phyloP scores from a whole-genome alignment of 2,113 vertebrate species.

The Perca schrenkii region DNA sequence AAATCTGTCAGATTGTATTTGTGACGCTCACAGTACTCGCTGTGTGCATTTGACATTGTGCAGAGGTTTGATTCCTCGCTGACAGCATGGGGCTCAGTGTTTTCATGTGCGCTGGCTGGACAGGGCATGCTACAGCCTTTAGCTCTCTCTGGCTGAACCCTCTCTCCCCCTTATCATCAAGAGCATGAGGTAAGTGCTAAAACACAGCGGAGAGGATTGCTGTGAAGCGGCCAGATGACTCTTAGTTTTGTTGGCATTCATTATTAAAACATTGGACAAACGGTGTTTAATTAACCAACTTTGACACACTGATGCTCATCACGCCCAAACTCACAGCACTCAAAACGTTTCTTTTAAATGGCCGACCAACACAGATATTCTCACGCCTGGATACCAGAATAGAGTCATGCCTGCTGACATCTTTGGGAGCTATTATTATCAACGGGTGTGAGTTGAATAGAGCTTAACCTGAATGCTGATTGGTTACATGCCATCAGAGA shows the following conservation, averaged over 20 bases:
- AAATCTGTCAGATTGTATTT: slow-evolving; percentile 78
- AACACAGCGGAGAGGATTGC: slow-evolving; percentile 46
- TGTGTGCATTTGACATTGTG: slow-evolving; percentile 74
- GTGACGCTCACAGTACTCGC: slow-evolving; percentile 62
- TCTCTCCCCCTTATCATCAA: slow-evolving; percentile 48
- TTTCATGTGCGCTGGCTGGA: slow-evolving; percentile 39
- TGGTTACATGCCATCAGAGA: slow-evolving; percentile 46
- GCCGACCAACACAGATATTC: neutral
- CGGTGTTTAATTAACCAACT: slow-evolving; percentile 53
- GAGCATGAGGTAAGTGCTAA: slow-evolving; percentile 74
- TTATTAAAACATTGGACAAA: slow-evolving; percentile 50
- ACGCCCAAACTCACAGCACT: slow-evolving; percentile 5
- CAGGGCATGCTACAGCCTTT: slow-evolving; percentile 44
- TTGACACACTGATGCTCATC: slow-evolving; percentile 13
- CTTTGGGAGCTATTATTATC: slow-evolving; percentile 62
- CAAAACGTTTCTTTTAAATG: neutral
- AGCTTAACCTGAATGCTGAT: slow-evolving; percentile 51
- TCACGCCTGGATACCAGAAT: slow-evolving; percentile 32
- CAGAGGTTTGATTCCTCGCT: slow-evolving; percentile 72
- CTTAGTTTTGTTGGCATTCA: slow-evolving; percentile 57
- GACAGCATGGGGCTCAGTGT: slow-evolving; percentile 60
- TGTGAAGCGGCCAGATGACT: slow-evolving; percentile 45
- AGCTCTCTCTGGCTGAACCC: slow-evolving; percentile 56
- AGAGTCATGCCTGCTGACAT: slow-evolving; percentile 21
- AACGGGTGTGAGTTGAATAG: slow-evolving; percentile 37